phyloP scores from a whole-genome alignment of 2,113 vertebrate species.

The Shinisaurus crocodilurus region DNA sequence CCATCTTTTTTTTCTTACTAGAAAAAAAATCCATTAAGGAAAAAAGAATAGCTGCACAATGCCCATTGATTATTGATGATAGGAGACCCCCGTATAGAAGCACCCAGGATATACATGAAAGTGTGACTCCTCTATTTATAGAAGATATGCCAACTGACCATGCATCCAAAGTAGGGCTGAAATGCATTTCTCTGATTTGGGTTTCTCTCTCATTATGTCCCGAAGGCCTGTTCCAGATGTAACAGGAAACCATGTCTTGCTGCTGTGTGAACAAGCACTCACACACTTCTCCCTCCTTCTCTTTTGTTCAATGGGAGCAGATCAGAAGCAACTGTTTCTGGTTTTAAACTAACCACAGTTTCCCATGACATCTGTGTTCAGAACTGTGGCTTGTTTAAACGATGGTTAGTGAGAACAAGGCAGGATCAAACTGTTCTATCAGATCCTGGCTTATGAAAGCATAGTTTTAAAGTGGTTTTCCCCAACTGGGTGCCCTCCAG shows the following conservation, averaged over 20 bases:
- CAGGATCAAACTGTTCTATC: no score
- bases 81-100: no score
- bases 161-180: neutral
- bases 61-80: no score
- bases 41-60: no score
- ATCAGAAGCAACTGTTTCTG: neutral
- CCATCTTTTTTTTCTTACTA: no score
- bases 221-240: neutral
- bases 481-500: no score
- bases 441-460: no score
- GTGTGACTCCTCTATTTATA: neutral
- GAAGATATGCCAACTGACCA: neutral
- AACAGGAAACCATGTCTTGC: neutral
- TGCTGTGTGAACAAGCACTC: neutral
- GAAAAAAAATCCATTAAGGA: no score
- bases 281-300: neutral
- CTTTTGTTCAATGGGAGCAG: neutral
- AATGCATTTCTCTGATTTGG: neutral
- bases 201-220: neutral
- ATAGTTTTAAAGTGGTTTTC: no score
- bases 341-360: neutral
- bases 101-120: neutral
- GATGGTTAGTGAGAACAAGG: no score
- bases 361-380: neutral
- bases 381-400: no score